These are phyloP conservation scores for Ictidomys tridecemlineatus DNA, from an alignment of 2,113 vertebrate species.

Conservation along the genomic window DNA sequence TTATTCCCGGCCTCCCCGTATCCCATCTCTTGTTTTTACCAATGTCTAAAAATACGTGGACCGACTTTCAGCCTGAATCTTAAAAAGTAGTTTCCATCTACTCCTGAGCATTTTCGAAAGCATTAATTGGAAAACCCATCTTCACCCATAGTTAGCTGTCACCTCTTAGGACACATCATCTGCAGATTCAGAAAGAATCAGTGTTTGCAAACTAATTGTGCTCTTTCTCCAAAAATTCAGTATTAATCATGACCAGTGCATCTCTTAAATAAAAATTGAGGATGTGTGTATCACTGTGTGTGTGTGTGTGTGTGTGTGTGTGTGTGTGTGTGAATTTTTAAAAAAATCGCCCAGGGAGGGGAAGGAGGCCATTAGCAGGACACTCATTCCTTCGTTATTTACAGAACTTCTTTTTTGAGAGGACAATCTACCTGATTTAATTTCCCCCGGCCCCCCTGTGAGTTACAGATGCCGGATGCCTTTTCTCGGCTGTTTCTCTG, in stretches of 20 bases:
- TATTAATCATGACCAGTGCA: not conserved
- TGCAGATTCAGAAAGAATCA: not conserved
- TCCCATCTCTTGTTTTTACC: not conserved
- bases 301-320: not conserved
- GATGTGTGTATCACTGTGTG: not conserved
- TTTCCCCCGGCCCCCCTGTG: constrained; percentile 15
- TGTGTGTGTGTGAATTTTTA: not conserved
- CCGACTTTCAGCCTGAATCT: not conserved
- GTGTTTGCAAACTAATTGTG: constrained; percentile 36
- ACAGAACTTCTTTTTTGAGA: constrained; percentile 61
- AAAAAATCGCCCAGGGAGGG: constrained; percentile 63
- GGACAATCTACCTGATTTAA: constrained; percentile 46
- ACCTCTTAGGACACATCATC: not conserved
- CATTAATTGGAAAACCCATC: constrained; percentile 46
- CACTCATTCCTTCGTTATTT: constrained; percentile 26
- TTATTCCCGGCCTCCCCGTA: not conserved
- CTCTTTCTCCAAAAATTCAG: not conserved
- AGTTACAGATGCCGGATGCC: constrained; percentile 80
- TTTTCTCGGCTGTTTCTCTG: constrained; percentile 77
- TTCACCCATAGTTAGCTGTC: constrained; percentile 14
- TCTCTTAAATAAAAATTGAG: constrained; percentile 34
- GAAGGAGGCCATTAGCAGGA: constrained; percentile 66
- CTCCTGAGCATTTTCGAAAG: constrained; percentile 33
- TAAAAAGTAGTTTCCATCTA: constrained; percentile 7
- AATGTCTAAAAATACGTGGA: not conserved